phyloP scores from a whole-genome alignment of 2,888 invertebrate species.

The Melieria omissa region DNA sequence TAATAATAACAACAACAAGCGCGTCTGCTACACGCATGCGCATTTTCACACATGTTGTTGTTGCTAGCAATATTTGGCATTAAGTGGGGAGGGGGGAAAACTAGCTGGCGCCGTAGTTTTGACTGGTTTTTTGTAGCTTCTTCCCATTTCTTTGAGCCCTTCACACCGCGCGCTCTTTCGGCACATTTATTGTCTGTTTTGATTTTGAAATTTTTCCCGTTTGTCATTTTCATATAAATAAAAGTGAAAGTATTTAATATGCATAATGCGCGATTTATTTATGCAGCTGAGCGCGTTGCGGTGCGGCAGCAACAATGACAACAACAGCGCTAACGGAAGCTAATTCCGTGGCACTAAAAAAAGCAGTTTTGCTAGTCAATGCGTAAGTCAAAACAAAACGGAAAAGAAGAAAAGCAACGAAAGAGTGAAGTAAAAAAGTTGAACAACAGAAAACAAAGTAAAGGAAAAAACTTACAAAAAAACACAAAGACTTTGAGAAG shows the following conservation, averaged over 20 bases:
- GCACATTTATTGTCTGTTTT: background rate
- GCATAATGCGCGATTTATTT: conserved; percentile 51
- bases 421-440: background rate
- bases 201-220: background rate
- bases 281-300: conserved; percentile 14
- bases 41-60: no score
- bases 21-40: no score
- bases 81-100: no score
- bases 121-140: no score
- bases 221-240: conserved; percentile 30
- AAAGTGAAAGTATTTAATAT: conserved; percentile 62
- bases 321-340: background rate
- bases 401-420: background rate
- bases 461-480: background rate
- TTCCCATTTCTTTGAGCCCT: no score
- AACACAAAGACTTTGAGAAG: background rate
- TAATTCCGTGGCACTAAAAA: conserved; percentile 21
- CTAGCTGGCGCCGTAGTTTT: no score
- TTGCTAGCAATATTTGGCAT: no score
- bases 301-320: background rate
- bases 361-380: background rate
- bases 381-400: background rate
- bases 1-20: no score
- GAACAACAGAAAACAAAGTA: background rate
- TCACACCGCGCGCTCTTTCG: no score